Base-by-base conservation (phyloP, 1,140 invertebrate genomes). In the Euschistus heros region DNA sequence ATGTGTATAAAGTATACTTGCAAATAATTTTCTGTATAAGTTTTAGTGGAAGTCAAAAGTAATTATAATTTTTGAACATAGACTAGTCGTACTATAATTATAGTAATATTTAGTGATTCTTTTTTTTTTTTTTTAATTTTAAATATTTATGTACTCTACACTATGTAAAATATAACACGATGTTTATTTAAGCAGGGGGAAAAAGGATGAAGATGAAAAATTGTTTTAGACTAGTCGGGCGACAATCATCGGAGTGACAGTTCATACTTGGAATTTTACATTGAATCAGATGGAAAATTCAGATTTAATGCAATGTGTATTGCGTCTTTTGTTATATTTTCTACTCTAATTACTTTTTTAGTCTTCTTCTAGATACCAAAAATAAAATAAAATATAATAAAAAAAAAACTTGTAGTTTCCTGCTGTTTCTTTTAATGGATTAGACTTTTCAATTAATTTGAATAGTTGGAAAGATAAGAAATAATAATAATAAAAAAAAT, bases 1-100 rank as follows among this genome's bases (percentile, higher is more conserved):
- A 54, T 27, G 50, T 64, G 63, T 64, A 64, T 64, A 64, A 54
- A 64, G 54, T 15, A 64, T 54, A 62, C 17, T 27, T 64, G 42
- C 52, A 42, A 22, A 50, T 63, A 63, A 52, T n/a, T 22, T 57
- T 57, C 20, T 24, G 24, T 6, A 24, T 20, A 57, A 24, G 22
- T 57, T 57, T 57, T 57, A 57, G 54, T 24, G 18, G 54, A 24
- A 57, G 54, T 57, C 54, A 57, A 57, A 57, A 27, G 7, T 57
- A 57, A 57, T 57, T 57, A 27, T 57, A 57, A 57, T 57, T 57
- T 57, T 24, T 57, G 10, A 57, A 57, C 33, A 57, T 57, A 57
- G 54, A 57, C 54, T 57, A 57, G 54, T 57, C 54, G 54, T 57
- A 57, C 24, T 24, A 57, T 57, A 57, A 57, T 57, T 57, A 57